Evolutionary conservation across 2,888 invertebrate genomes (phyloP), one percentile per base, ranked within the genome.

Genomic region (Drosophila emarginata): DNA sequence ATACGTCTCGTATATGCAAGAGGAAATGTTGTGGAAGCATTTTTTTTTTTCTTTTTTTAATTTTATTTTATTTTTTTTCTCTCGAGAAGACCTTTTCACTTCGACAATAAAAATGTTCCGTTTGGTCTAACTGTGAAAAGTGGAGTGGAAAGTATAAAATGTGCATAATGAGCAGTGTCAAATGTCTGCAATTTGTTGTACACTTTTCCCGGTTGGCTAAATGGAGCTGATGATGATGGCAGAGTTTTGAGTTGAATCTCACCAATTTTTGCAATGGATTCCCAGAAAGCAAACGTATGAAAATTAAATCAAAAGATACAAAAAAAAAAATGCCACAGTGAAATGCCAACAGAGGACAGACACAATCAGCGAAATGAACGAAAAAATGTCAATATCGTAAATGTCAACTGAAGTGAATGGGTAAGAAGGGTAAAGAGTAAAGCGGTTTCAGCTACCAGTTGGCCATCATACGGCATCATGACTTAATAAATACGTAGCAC

Each of bases 401-500:
- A 68, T 60, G 70, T 56, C 50, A 12, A 5, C 28, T 76, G 51
- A 52, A 61, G 64, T 61, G 50, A 64, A 50, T 40, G 40, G 26
- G 23, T 45, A n/a, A 57, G 23, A 2, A 23, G 23, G 2, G 23
- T 23, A 5, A 54, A 12, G 37, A 26, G 52, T 26, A 37, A n/a
- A 26, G 51, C 52, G 52, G 58, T 54, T 71, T 70, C 56, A 56
- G 61, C 67, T 57, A 59, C 60, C 51, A 57, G 21, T 51, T 45
- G 40, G 26, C 36, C 61, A 39, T 67, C 79, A 65, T 73, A 64
- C 79, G 60, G 59, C 70, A 66, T 75, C 85, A 81, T 85, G 87
- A 79, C 82, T 87, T 82, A 85, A 82, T 87, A 82, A 87, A 87
- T 73, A 84, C 63, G 70, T 63, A 69, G 67, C 69, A 50, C 57